Evolutionary conservation across 2,888 invertebrate genomes (phyloP), one percentile per base, ranked within the genome.

Genomic region (Lycaena phlaeas): DNA sequence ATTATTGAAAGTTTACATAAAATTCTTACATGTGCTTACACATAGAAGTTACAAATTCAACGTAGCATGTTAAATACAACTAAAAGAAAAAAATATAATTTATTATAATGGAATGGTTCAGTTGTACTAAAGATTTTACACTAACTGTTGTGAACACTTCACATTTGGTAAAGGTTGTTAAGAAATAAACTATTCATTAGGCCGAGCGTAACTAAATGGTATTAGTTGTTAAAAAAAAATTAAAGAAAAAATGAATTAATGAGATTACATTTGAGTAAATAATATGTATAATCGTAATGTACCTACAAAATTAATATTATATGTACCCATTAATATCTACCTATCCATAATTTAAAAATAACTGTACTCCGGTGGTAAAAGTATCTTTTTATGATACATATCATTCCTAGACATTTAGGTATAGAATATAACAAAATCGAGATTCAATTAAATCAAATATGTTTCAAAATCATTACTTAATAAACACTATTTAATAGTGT

Each of bases 231-330:
- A n/a, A n/a, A n/a, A 54, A 49, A n/a, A n/a, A n/a, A n/a, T n/a
- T 52, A 54, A 43, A 49, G 45, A 46, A 48, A 56, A 57, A 48
- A 52, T 46, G 54, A 52, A 12, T n/a, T 64, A 61, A 69, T 74
- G 76, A 78, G 74, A 76, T 75, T 76, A 74, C 68, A 64, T 51
- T 56, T 57, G 60, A 66, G 61, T 67, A 57, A 62, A 56, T 9
- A 50, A 49, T 50, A 48, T 50, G 45, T 37, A 41, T 45, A 43
- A 51, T 49, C 50, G 52, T 36, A 52, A 49, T 48, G 48, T 44
- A 43, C 43, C 39, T 45, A 48, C 25, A 12, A 12, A 22, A 36
- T 25, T 36, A 36, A 36, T 12, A 36, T 41, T 44, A 41, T 9
- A 46, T 22, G 25, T 15, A n/a, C n/a, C n/a, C n/a, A n/a, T 31